A percentile compares a stretch with the other conserved stretches of the same genome.
Conservation (phyloP, 1,140 invertebrate genomes). For the Thrips palmi region DNA sequence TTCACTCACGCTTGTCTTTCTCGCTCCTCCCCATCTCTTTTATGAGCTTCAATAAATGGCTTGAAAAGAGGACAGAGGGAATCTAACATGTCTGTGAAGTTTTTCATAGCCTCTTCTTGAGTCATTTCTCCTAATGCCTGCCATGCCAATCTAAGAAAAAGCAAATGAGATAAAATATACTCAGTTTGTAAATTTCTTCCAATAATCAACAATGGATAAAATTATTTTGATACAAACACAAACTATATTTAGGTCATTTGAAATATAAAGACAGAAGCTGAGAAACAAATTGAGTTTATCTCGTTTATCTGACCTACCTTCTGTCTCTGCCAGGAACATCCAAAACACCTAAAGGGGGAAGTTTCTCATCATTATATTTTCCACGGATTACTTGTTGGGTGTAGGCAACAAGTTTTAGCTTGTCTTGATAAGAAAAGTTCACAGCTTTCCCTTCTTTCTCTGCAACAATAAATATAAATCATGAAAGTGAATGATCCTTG, state of each 20-base stretch:
- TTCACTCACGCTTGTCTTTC: constrained; percentile 38
- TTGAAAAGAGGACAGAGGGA: constrained; percentile 74
- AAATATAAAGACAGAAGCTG: background rate
- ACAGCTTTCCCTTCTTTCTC: constrained; percentile 94
- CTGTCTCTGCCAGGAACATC: constrained; percentile 90
- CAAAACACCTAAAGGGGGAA: constrained; percentile 73
- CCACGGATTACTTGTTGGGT: constrained; percentile 83
- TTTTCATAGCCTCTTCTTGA: constrained; percentile 70
- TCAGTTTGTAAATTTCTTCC: constrained; percentile 2
- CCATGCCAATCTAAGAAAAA: constrained; percentile 61
- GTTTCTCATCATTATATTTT: constrained; percentile 52
- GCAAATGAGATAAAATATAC: constrained; percentile 4
- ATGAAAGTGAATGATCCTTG: constrained; percentile 6
- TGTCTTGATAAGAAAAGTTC: constrained; percentile 85
- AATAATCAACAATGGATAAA: background rate
- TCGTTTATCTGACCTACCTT: constrained; percentile 28
- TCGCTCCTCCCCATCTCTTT: constrained; percentile 57
- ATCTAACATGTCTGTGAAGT: constrained; percentile 77
- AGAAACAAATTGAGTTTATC: background rate
- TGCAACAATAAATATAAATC: constrained; percentile 27
- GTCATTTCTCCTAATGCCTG: constrained; percentile 72
- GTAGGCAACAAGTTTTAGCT: constrained; percentile 75
- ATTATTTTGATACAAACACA: background rate
- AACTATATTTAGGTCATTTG: background rate
- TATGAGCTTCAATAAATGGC: constrained; percentile 80